These are phyloP conservation scores for Pelvicachromis taeniatus DNA, from an alignment of 2,113 vertebrate genomes.

Conservation along the genomic window DNA sequence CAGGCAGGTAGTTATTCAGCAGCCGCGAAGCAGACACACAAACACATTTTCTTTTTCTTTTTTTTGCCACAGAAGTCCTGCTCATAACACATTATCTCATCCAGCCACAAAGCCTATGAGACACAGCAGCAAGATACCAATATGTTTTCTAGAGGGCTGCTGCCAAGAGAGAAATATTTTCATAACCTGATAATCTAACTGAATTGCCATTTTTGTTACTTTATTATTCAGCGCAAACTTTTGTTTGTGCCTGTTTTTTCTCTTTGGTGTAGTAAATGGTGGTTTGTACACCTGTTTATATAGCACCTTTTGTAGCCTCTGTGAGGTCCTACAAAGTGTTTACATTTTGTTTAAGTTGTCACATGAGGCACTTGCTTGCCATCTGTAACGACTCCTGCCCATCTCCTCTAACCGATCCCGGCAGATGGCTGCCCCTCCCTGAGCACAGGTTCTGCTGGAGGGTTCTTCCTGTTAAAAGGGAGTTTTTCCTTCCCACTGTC, in stretches of 20 bases:
- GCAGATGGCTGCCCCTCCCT: background rate
- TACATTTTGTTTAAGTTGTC: background rate
- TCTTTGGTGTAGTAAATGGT: background rate
- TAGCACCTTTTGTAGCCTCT: background rate
- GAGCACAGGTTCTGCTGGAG: background rate
- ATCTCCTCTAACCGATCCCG: accelerated
- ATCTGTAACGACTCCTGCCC: background rate
- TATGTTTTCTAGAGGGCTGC: background rate
- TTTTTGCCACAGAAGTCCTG: background rate
- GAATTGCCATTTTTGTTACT: background rate
- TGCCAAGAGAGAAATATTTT: background rate
- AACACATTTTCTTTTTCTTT: background rate
- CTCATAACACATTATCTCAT: background rate
- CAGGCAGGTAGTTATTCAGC: background rate
- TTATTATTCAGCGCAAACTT: background rate
- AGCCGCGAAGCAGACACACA: background rate
- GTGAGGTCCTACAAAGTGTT: background rate
- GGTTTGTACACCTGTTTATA: background rate
- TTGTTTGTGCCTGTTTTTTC: background rate
- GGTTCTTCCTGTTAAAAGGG: background rate
- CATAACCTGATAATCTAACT: background rate
- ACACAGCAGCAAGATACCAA: background rate
- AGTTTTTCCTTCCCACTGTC: background rate
- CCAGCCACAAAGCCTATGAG: background rate
- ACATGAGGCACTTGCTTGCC: background rate